Evolutionary conservation across 2,888 invertebrate species (phyloP), one percentile per base, ranked within the genome.

Genomic region (Pristionchus maxplancki): DNA sequence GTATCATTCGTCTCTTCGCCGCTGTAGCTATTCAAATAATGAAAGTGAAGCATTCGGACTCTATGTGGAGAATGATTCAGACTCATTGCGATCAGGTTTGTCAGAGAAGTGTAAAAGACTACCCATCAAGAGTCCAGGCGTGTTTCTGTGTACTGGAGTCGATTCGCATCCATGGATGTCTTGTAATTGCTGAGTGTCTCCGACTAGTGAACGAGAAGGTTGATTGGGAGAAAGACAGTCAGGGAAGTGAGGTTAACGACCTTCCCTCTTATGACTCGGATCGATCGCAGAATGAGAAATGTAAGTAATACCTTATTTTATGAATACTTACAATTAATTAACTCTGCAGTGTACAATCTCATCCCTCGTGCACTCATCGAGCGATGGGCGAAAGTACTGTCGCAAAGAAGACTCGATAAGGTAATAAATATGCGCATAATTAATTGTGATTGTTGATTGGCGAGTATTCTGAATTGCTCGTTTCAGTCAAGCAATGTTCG

Each of bases 391-490:
- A 85, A 85, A 44, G 85, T 85, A 40, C 62, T 85, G 5, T 64
- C 85, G 17, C 85, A 85, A n/a, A 62, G 85, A 53, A 37, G 85
- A 40, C 34, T 62, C 28, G 85, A 85, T 85, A 85, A 85, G 85
- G 85, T 85, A 4, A 5, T 11, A 62, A 62, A 62, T 28, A n/a
- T 62, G 62, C 11, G 31, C 28, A 20, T 24, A 64, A 31, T 64
- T 31, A 64, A 11, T 2, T 78, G n/a, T n/a, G n/a, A n/a, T n/a
- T n/a, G n/a, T n/a, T n/a, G n/a, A n/a, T n/a, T n/a, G n/a, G n/a
- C n/a, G n/a, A n/a, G 31, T 3, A 44, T 2, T 24, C 5, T 8
- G 15, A 28, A 28, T 50, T 81, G 28, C 15, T 28, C n/a, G 15
- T 50, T 64, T 24, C 44, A 85, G 85, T 40, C 62, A 17, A 64